phyloP scores from a whole-genome alignment of 2,888 invertebrate species.

The Eretmocerus hayati region DNA sequence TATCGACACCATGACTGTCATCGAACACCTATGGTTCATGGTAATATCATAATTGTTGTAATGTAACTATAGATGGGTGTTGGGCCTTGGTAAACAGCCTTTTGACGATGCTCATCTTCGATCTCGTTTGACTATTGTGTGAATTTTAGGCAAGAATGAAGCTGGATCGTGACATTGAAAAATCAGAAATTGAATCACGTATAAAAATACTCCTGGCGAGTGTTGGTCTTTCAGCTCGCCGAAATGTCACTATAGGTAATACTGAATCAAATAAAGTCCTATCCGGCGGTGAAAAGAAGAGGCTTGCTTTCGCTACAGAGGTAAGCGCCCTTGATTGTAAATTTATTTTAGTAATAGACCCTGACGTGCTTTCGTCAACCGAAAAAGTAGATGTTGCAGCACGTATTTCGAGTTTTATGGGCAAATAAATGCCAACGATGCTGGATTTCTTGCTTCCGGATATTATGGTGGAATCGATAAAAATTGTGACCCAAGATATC shows the following conservation, averaged over 20 bases:
- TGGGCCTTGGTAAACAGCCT: too few species aligned
- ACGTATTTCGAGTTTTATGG: too few species aligned
- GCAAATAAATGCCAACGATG: too few species aligned
- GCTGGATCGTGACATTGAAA: conserved; percentile 62
- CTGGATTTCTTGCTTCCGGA: too few species aligned
- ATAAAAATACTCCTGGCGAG: conserved; percentile 66
- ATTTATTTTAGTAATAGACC: too few species aligned
- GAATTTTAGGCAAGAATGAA: conserved; percentile 65
- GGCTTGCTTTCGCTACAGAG: conserved; percentile 89
- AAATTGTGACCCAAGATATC: too few species aligned
- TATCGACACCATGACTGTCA: conserved; percentile 74
- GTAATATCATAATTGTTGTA: too few species aligned
- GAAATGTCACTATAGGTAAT: conserved; percentile 72
- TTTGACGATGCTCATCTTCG: neutral
- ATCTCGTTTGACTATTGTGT: neutral
- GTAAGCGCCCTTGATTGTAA: conserved; percentile 44
- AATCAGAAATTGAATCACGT: conserved; percentile 56
- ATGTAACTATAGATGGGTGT: too few species aligned
- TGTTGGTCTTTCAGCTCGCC: conserved; percentile 63
- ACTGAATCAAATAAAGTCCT: conserved; percentile 70
- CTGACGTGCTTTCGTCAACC: too few species aligned
- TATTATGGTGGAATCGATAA: too few species aligned
- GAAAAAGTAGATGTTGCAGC: too few species aligned
- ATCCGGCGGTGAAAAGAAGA: conserved; percentile 90
- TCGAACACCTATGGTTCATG: conserved; percentile 84